Conservation (phyloP, 2,113 vertebrate genomes). For the Elachura formosa region DNA sequence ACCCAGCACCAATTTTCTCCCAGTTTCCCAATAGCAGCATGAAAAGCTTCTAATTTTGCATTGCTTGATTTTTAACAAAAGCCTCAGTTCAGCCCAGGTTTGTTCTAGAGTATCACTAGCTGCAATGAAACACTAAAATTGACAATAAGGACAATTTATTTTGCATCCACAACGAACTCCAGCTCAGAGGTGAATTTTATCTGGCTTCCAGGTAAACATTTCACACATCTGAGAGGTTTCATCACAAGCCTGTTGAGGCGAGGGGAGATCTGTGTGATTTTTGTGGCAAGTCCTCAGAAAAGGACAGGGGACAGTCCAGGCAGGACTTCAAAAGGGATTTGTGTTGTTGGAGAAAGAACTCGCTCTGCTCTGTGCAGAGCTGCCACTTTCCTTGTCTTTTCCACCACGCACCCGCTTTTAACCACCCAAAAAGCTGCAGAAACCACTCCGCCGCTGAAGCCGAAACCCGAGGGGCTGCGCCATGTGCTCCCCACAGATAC, state of each 20-base stretch:
- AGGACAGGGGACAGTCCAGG: background rate
- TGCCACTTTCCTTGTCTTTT: background rate
- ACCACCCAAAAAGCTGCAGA: background rate
- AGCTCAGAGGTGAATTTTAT: background rate
- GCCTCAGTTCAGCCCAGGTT: background rate
- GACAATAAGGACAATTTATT: background rate
- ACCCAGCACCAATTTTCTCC: background rate
- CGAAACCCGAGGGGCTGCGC: accelerated
- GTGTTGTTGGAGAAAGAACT: background rate
- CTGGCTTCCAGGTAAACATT: background rate
- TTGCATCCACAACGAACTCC: background rate
- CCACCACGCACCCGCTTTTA: accelerated
- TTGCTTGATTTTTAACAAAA: background rate
- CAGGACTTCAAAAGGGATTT: accelerated
- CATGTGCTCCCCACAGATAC: accelerated
- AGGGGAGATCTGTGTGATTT: background rate
- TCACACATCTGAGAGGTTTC: background rate
- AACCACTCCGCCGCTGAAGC: accelerated
- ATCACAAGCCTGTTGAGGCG: background rate
- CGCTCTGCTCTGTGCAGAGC: accelerated
- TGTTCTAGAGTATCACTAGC: background rate
- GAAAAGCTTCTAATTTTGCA: background rate
- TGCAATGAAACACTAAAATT: background rate
- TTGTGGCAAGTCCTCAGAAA: background rate
- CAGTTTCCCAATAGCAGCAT: background rate